Percentiles rank a stretch among this genome's conserved stretches.
phyloP scores from a whole-genome alignment of 1,140 invertebrate species.

The Calycopis cecrops region DNA sequence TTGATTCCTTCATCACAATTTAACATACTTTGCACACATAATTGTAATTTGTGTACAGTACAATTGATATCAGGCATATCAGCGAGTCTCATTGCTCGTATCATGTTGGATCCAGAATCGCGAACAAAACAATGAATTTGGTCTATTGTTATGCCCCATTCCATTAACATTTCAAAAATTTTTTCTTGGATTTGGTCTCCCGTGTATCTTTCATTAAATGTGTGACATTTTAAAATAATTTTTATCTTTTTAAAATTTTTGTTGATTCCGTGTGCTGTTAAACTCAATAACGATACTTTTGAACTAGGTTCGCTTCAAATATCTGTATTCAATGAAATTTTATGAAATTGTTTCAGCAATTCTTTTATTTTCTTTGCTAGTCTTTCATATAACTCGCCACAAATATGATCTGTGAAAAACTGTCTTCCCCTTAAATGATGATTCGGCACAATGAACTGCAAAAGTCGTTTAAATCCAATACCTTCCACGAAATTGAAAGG shows the following conservation, averaged over 20 bases:
- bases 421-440: slow-evolving; percentile 27
- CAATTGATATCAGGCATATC: background rate
- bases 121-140: background rate
- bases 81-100: background rate
- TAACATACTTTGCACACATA: background rate
- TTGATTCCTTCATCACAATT: slow-evolving; percentile 15
- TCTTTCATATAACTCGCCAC: slow-evolving; percentile 22
- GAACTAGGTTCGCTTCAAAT: background rate
- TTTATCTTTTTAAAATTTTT: background rate
- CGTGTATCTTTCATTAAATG: background rate
- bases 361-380: background rate
- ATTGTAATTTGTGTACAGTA: slow-evolving; percentile 2
- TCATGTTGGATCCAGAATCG: background rate
- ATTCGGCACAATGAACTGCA: slow-evolving; percentile 24
- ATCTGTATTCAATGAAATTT: background rate
- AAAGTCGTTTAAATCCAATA: slow-evolving; percentile 27
- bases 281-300: background rate
- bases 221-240: background rate
- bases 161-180: background rate
- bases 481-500: slow-evolving; percentile 31
- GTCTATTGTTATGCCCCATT: background rate
- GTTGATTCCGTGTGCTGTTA: slow-evolving; percentile 1
- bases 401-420: slow-evolving; percentile 25
- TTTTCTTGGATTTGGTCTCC: background rate
- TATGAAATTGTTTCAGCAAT: background rate